Evolutionary conservation across 2,113 vertebrate species (phyloP).

Genomic region (Glaucomys volans): DNA sequence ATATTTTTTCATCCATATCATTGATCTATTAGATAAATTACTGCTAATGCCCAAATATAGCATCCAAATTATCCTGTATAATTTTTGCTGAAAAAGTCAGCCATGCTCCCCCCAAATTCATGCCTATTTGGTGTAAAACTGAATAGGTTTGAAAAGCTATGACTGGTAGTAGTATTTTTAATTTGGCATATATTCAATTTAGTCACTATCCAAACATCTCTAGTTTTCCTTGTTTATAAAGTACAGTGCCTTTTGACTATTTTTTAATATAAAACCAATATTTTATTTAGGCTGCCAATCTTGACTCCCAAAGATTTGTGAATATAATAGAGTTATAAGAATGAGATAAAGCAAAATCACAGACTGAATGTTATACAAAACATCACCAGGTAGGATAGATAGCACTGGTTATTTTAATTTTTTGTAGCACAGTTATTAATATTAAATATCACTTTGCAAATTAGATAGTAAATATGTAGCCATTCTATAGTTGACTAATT

Average conservation of each 20-base stretch:
- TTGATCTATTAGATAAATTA: background rate
- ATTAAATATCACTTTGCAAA: background rate
- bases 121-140: background rate
- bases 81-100: background rate
- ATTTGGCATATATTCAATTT: slow-evolving; percentile 17
- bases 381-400: background rate
- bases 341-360: background rate
- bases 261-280: background rate
- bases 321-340: background rate
- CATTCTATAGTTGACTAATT: background rate
- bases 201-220: background rate
- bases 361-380: background rate
- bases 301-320: background rate
- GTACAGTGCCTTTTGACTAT: background rate
- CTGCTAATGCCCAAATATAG: background rate
- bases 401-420: background rate
- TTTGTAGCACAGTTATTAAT: background rate
- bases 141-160: background rate
- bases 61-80: background rate
- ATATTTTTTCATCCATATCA: background rate
- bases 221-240: background rate
- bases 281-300: background rate
- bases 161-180: background rate
- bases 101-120: background rate
- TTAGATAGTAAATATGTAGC: background rate